Evolutionary conservation across 2,888 invertebrate species (phyloP), one percentile per base, ranked within the genome.

Genomic region (Caenorhabditis uteleia): DNA sequence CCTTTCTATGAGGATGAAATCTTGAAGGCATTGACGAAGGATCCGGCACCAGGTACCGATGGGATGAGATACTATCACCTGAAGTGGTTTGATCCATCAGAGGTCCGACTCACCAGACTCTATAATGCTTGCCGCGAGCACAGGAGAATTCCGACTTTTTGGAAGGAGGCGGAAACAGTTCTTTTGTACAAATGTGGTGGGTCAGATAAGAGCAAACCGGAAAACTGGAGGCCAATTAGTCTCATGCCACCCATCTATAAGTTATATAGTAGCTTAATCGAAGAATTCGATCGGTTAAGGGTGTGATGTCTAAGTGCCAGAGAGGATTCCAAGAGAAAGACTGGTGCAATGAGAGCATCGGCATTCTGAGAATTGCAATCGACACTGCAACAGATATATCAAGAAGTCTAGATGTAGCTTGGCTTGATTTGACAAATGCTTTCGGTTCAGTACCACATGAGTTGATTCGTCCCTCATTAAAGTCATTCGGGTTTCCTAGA

Each of bases 401-500:
- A 20, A n/a, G n/a, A 20, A 25, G 44, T 21, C 33, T 60, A 3
- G 25, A 47, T 3, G 44, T 54, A 1, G 60, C 60, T 5, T 60
- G 50, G 45, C 27, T 60, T 2, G 60, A 60, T 21, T 38, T 59
- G 6, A 47, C 36, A 6, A 59, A 59, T 34, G 59, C 59, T 10
- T 59, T 59, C 20, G 59, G 59, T 8, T 59, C 51, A 5, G 39
- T 58, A 10, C 50, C 57, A 10, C 49, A 43, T 20, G 36, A 49
- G 14, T 38, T 45, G 14, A 42, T 58, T 8, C 25, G 29, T 10
- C 8, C 12, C 5, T 29, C 46, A 12, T 21, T 53, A 21, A 45
- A 29, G 7, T 12, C 38, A 2, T 38, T 21, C n/a, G 53, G 53
- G 20, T 54, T 46, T 25, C 47, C 54, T 7, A 26, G 23, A 27